These are phyloP conservation scores for Tapirus indicus DNA, from an alignment of 2,797 vertebrate species.

Conservation along the genomic window DNA sequence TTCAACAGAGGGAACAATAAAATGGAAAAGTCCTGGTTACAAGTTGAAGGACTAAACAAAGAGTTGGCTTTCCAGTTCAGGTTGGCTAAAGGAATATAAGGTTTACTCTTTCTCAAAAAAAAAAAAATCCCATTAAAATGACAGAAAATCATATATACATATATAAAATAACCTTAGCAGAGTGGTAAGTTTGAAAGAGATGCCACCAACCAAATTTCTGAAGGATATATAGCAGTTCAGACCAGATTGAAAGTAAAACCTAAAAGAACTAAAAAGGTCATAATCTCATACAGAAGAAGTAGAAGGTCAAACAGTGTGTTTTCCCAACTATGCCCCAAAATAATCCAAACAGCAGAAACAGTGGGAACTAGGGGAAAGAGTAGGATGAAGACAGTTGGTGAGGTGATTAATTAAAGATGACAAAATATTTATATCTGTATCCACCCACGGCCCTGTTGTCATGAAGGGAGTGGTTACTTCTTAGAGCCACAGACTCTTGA, in stretches of 20 bases:
- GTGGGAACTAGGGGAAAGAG: constrained; percentile 67
- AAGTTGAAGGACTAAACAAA: constrained; percentile 25
- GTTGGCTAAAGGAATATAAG: not conserved
- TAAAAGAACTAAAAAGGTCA: not conserved
- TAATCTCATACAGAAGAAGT: not conserved
- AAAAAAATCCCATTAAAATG: not conserved
- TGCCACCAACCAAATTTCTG: not conserved
- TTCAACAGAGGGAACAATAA: not conserved
- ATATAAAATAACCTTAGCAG: not conserved
- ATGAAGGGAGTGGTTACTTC: not conserved
- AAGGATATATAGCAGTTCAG: not conserved
- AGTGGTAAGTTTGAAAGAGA: constrained; percentile 13
- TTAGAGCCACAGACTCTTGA: constrained; percentile 10
- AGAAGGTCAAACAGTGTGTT: constrained; percentile 18
- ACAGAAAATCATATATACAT: not conserved
- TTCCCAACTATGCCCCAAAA: constrained; percentile 54
- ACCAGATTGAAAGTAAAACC: not conserved
- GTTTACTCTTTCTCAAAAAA: not conserved
- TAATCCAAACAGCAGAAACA: constrained; percentile 41
- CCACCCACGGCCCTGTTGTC: not conserved
- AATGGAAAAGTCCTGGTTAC: constrained; percentile 23
- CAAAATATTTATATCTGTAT: constrained; percentile 47
- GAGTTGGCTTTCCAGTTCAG: not conserved
- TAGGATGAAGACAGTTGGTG: not conserved
- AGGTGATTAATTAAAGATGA: constrained; percentile 46